Percentiles rank a stretch among this genome's conserved stretches.
Evolutionary conservation across 2,113 vertebrate genomes (phyloP).

Genomic region (Passer montanus): DNA sequence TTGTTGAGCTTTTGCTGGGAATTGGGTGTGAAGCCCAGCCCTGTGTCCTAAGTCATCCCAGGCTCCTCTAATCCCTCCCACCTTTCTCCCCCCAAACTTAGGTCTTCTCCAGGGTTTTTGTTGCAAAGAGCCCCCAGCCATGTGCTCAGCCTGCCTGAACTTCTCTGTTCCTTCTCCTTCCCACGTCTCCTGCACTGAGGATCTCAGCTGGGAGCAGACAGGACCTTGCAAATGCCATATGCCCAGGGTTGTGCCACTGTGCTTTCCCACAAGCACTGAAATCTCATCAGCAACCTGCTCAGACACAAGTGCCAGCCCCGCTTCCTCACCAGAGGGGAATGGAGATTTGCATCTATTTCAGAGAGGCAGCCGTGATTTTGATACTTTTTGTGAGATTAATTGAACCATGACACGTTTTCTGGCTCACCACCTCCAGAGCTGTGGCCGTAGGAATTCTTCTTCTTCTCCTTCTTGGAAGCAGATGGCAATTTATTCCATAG

Average conservation of each 20-base stretch:
- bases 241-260: neutral
- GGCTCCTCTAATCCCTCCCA: neutral
- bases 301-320: neutral
- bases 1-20: neutral
- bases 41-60: neutral
- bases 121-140: neutral
- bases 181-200: neutral
- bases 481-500: constrained; percentile 7
- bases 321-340: neutral
- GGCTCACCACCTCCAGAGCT: neutral
- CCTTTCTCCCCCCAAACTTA: neutral
- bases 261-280: neutral
- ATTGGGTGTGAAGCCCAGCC: neutral
- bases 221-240: neutral
- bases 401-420: neutral
- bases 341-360: neutral
- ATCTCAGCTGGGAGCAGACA: neutral
- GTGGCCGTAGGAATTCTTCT: neutral
- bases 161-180: neutral
- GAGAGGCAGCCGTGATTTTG: neutral
- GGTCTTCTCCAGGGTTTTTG: neutral
- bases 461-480: neutral
- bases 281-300: neutral
- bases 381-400: neutral
- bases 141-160: neutral